Evolutionary conservation across 1,140 invertebrate genomes (phyloP).

Genomic region (Tetragonula clypearis): DNA sequence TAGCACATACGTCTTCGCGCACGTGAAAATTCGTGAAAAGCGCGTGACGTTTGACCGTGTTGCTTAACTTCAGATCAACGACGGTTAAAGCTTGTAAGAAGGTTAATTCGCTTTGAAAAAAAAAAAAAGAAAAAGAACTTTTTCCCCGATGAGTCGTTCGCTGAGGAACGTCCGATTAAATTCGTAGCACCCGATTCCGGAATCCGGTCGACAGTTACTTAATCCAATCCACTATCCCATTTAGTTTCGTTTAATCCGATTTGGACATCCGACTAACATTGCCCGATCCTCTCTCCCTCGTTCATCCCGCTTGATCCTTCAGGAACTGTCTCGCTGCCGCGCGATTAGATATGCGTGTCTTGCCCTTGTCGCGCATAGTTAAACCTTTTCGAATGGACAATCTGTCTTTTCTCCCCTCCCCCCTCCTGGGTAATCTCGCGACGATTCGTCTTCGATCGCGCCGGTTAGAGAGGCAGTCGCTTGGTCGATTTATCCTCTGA

Average conservation of each 20-base stretch:
- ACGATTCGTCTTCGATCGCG: not conserved
- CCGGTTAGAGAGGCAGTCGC: not conserved
- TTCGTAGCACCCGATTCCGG: not conserved
- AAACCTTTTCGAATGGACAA: not conserved
- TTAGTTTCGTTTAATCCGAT: conserved; percentile 45
- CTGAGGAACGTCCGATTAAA: conserved; percentile 15
- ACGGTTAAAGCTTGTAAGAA: conserved; percentile 35
- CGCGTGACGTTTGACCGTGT: not conserved
- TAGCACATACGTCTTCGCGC: too few species aligned
- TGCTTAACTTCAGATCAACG: conserved; percentile 41
- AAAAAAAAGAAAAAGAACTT: not conserved
- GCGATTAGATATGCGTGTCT: conserved; percentile 39
- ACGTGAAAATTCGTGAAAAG: conserved; percentile 36
- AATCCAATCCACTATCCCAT: conserved; percentile 19
- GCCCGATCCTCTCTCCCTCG: not conserved
- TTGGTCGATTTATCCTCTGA: not conserved
- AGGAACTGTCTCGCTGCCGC: conserved; percentile 10
- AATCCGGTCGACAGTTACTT: not conserved
- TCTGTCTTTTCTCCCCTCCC: not conserved
- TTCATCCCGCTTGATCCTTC: not conserved
- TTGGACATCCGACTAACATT: conserved; percentile 15
- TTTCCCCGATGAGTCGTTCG: not conserved
- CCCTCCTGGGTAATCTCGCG: conserved; percentile 1
- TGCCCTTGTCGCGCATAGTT: conserved; percentile 14
- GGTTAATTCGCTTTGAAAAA: conserved; percentile 47